Base-by-base conservation (phyloP, 2,113 vertebrate genomes). In the Cyphomyrus plagiostoma region DNA sequence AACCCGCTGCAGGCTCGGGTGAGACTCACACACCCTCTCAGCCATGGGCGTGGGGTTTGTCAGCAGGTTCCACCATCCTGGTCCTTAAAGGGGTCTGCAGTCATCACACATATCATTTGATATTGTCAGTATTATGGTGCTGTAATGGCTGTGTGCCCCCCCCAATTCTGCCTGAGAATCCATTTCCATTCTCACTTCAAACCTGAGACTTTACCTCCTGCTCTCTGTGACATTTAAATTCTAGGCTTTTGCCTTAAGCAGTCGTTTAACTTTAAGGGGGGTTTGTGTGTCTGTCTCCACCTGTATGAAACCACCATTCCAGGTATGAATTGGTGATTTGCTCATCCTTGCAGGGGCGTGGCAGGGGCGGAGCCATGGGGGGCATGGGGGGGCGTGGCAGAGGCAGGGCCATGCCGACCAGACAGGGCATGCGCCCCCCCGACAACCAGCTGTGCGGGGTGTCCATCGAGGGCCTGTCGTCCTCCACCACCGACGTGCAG, bases 401-500 rank as follows among this genome's bases (percentile, higher is more conserved):
- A 70, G 97, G 96, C 62, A 97, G 97, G 92, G 92, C 95, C 86
- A 94, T 96, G 94, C 93, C 97, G 91, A 96, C 96, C 92, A 97
- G 97, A 93, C 97, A 97, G 95, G 97, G 94, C 93, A 95, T 95
- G 87, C 97, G 95, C 84, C 94, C 93, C 89, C 94, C 94, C 50
- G 97, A 98, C 92, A 95, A 93, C 89, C 96, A 97, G 92, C 94
- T 95, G 90, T 97, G 97, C 2, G 95, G 97, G 0, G 98, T 99
- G 93, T 98, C 97, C 90, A 98, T 99, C 87, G 98, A 99, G 93
- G 98, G 98, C 88, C 97, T 99, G 91, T 99, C 98, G 77, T 97
- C 97, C 3, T 98, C 98, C 92, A 99, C 98, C 88, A 98, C 97
- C 0, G 97, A 98, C 35, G 91, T 93, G 91, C 98, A 99, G 91